Conservation (phyloP, 2,113 vertebrate species). For the Chroicocephalus ridibundus region DNA sequence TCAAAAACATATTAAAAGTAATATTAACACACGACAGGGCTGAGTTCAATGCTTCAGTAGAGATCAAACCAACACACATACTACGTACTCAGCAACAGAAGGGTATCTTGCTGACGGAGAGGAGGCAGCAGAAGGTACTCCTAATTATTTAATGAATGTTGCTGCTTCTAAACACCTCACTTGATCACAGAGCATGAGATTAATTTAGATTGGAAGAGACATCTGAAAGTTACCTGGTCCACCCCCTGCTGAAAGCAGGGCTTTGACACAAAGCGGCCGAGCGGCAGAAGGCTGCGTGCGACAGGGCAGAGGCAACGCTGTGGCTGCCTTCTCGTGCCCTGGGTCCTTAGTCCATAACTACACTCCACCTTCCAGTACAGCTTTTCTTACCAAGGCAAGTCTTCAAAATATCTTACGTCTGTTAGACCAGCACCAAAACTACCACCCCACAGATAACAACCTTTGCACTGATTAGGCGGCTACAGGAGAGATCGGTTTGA, state of each 20-base stretch:
- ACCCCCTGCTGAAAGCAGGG: not conserved
- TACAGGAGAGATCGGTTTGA: not conserved
- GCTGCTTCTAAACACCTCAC: not conserved
- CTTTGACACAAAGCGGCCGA: not conserved
- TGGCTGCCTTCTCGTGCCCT: rapidly evolving
- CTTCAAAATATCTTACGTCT: not conserved
- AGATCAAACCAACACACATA: not conserved
- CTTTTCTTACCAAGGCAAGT: not conserved
- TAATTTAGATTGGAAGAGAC: not conserved
- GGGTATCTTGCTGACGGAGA: not conserved
- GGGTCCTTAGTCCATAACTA: not conserved
- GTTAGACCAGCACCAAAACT: not conserved
- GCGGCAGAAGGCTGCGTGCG: not conserved
- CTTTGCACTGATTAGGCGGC: not conserved
- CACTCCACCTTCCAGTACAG: not conserved
- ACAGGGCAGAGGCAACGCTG: rapidly evolving
- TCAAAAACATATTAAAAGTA: rapidly evolving
- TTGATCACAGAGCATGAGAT: not conserved
- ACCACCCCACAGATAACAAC: too few species aligned
- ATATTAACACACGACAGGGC: not conserved
- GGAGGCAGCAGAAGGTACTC: not conserved
- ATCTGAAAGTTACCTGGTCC: not conserved
- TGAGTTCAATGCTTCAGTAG: not conserved
- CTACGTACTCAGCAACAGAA: not conserved
- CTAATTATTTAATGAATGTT: not conserved